phyloP scores from a whole-genome alignment of 2,113 vertebrate genomes.

The Shinisaurus crocodilurus region DNA sequence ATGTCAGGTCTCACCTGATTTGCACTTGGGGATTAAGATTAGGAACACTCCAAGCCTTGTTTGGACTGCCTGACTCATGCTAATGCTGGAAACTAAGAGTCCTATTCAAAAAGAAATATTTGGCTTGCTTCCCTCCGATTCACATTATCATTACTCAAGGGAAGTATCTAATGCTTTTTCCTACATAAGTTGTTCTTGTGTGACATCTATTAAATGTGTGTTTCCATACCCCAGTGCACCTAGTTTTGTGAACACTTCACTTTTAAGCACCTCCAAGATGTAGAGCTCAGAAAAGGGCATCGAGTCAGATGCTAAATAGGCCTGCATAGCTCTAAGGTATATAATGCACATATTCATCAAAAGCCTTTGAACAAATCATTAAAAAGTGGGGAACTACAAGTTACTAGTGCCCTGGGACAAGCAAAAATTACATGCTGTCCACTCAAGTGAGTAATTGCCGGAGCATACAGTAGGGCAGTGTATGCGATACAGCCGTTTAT shows the following conservation, averaged over 20 bases:
- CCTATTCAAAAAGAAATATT: constrained; percentile 27
- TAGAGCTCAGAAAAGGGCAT: constrained; percentile 23
- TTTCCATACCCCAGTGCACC: constrained; percentile 37
- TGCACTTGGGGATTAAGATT: constrained; percentile 33
- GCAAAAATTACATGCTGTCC: constrained; percentile 50
- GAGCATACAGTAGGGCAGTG: constrained; percentile 32
- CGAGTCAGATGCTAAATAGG: constrained; percentile 27
- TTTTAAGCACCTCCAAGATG: constrained; percentile 29
- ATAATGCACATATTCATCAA: constrained; percentile 43
- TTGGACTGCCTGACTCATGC: constrained; percentile 34
- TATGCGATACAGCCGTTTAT: constrained; percentile 32
- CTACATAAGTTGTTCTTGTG: constrained; percentile 38
- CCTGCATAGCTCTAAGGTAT: constrained; percentile 15
- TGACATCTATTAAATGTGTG: constrained; percentile 37
- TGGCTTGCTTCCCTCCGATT: constrained; percentile 24
- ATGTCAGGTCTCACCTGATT: constrained; percentile 47
- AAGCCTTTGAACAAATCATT: constrained; percentile 49
- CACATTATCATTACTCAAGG: constrained; percentile 26
- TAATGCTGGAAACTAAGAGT: constrained; percentile 45
- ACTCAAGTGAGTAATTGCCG: constrained; percentile 61
- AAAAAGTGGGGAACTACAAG: constrained; percentile 40
- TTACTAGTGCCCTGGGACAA: constrained; percentile 53
- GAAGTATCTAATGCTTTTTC: constrained; percentile 27
- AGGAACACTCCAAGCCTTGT: constrained; percentile 26
- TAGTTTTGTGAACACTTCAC: constrained; percentile 26